Evolutionary conservation across 2,113 vertebrate genomes (phyloP).

Genomic region (Meleagris gallopavo): DNA sequence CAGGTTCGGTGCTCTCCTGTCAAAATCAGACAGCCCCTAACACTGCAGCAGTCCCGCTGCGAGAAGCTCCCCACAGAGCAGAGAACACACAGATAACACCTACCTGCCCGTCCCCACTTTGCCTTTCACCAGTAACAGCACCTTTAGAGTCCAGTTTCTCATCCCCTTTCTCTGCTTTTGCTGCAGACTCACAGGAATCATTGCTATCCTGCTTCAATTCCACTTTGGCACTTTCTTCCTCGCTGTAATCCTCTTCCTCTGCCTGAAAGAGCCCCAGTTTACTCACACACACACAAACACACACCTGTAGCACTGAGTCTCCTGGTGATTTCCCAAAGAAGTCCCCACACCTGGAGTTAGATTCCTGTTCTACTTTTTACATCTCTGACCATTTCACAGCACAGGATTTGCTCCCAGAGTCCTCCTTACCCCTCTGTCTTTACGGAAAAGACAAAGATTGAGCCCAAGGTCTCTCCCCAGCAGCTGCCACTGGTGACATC

Average conservation of each 20-base stretch:
- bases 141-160: conserved; percentile 85
- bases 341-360: rapidly evolving
- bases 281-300: rapidly evolving
- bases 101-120: conserved; percentile 98
- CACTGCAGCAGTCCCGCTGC: conserved; percentile 45
- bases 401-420: neutral
- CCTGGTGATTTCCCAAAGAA: neutral
- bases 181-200: conserved; percentile 71
- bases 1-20: conserved; percentile 94
- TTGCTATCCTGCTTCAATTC: conserved; percentile 80
- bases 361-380: neutral
- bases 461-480: neutral
- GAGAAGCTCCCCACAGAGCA: neutral
- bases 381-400: neutral
- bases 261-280: conserved; percentile 71
- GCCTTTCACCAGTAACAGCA: conserved; percentile 89
- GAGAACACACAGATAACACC: neutral
- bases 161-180: conserved; percentile 75
- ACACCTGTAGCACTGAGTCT: neutral
- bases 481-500: neutral
- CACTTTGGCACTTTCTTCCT: conserved; percentile 86
- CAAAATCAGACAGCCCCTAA: conserved; percentile 40
- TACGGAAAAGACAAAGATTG: neutral
- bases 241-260: conserved; percentile 86
- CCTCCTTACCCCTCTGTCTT: neutral